phyloP scores from a whole-genome alignment of 1,140 invertebrate genomes.

The Hermetia illucens region DNA sequence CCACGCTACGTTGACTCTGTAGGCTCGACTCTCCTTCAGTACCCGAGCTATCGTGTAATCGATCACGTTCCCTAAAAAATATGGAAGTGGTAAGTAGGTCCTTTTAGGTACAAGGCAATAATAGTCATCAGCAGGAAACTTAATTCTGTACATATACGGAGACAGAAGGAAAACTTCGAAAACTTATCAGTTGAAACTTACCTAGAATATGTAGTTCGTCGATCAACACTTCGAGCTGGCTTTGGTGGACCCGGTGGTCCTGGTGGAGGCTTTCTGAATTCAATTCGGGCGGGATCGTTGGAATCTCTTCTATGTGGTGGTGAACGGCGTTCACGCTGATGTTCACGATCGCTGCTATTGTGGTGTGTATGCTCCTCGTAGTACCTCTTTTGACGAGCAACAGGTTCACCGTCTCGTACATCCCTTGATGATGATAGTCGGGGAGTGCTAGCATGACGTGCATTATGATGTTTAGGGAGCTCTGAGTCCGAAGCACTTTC shows the following conservation, averaged over 20 bases:
- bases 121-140: conserved; percentile 4
- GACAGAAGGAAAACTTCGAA: background rate
- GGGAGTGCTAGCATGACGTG: conserved; percentile 5
- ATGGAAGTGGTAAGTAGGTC: no score
- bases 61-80: conserved; percentile 23
- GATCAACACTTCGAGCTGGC: conserved; percentile 23
- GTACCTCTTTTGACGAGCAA: conserved; percentile 5
- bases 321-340: conserved; percentile 2
- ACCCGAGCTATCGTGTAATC: conserved; percentile 44
- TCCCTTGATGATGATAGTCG: no score
- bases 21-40: conserved; percentile 67
- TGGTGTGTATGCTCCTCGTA: background rate
- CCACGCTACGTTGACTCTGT: conserved; percentile 61
- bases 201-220: conserved; percentile 12
- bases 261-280: conserved; percentile 5
- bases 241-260: conserved; percentile 18
- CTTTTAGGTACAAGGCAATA: conserved; percentile 7
- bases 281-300: background rate
- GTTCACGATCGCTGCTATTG: conserved; percentile 5
- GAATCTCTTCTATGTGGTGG: background rate
- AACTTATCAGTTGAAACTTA: conserved; percentile 6
- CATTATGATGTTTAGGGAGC: conserved; percentile 17
- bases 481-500: conserved; percentile 29
- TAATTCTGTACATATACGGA: background rate
- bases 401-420: background rate